Conservation (phyloP, 2,797 vertebrate genomes). For the Poecilia velifera region DNA sequence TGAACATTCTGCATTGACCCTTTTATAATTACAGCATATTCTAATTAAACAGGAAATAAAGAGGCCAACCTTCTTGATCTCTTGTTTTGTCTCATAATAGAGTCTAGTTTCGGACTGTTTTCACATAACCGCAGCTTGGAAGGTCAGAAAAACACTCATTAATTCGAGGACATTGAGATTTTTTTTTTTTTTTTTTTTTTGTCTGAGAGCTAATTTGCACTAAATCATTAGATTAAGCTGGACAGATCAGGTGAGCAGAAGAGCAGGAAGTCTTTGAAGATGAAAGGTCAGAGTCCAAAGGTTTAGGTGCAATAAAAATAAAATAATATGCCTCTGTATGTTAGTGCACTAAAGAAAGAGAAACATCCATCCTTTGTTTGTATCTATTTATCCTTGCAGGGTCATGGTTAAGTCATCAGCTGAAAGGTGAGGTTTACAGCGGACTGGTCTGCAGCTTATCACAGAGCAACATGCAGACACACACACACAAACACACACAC, state of each 20-base stretch:
- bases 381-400: neutral
- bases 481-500: neutral
- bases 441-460: neutral
- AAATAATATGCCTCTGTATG: neutral
- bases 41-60: neutral
- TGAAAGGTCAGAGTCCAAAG: neutral
- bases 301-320: neutral
- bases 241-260: neutral
- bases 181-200: neutral
- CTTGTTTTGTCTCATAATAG: neutral
- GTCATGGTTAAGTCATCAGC: neutral
- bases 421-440: neutral
- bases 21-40: neutral
- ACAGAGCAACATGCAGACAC: neutral
- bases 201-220: neutral
- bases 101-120: neutral
- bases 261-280: neutral
- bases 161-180: neutral
- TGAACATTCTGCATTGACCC: neutral
- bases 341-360: neutral
- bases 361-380: neutral
- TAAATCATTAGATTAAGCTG: neutral
- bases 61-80: neutral
- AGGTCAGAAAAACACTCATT: neutral
- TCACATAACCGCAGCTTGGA: neutral